phyloP scores from a whole-genome alignment of 2,888 invertebrate genomes.

The Agelastica alni region DNA sequence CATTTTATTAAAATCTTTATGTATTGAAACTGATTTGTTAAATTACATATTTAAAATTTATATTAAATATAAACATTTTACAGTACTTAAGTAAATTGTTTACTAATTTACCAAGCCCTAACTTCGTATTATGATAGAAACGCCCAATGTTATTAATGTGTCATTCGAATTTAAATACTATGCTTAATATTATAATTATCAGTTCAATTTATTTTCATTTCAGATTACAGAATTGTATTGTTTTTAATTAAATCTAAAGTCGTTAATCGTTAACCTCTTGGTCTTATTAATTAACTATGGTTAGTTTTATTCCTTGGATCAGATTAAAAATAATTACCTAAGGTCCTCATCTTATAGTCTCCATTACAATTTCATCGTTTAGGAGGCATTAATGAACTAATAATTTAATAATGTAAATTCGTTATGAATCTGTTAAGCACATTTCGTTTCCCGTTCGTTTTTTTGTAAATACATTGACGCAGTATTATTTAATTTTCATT shows the following conservation, averaged over 20 bases:
- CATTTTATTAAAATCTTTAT: neutral
- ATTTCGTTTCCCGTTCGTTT: constrained; percentile 7
- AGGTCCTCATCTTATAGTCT: neutral
- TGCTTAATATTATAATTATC: neutral
- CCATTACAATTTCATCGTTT: constrained; percentile 1
- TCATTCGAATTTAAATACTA: constrained; percentile 4
- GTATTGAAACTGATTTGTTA: neutral
- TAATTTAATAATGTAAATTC: neutral
- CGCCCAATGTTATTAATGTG: constrained; percentile 1
- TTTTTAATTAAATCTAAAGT: constrained; percentile 5
- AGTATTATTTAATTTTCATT: constrained; percentile 15
- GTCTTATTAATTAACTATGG: constrained; percentile 8
- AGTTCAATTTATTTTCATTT: neutral
- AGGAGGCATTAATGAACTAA: neutral
- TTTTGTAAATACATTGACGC: constrained; percentile 6
- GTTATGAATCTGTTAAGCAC: constrained; percentile 7
- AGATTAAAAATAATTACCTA: constrained; percentile 14
- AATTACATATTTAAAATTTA: neutral
- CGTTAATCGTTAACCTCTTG: constrained; percentile 12
- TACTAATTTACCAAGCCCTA: neutral
- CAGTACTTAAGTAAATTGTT: neutral
- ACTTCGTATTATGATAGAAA: neutral
- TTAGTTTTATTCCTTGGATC: no score
- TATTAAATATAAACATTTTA: neutral
- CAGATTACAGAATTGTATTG: constrained; percentile 8